Conservation (phyloP, 2,113 vertebrate species). For the Grallaria varia region DNA sequence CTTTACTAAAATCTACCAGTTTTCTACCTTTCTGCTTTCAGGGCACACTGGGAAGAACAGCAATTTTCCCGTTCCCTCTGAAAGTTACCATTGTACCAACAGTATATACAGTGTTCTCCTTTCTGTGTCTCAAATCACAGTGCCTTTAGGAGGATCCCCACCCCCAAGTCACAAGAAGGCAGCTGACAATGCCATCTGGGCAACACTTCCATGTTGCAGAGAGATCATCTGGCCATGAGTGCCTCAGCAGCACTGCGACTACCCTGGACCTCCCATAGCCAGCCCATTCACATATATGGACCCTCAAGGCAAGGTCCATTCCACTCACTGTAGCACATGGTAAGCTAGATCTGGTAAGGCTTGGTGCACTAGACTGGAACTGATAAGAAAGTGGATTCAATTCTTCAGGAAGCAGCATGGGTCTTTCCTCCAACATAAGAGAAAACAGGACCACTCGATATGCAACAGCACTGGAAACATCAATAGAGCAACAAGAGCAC, state of each 20-base stretch:
- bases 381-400: neutral
- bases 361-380: neutral
- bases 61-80: neutral
- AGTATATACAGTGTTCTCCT: neutral
- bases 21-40: neutral
- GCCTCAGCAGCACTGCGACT: neutral
- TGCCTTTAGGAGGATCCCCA: neutral
- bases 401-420: neutral
- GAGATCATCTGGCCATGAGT: neutral
- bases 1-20: neutral
- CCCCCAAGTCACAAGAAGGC: neutral
- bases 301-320: neutral
- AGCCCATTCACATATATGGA: neutral
- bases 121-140: neutral
- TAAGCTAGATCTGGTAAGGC: neutral
- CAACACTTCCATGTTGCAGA: neutral
- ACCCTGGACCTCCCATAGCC: neutral
- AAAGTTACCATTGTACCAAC: neutral
- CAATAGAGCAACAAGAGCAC: rapidly evolving
- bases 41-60: neutral
- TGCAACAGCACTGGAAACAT: neutral
- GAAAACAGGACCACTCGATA: neutral
- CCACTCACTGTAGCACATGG: neutral
- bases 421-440: neutral
- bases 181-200: neutral